Base-by-base conservation (phyloP, 2,797 vertebrate genomes). In the Bovichtus variegatus region DNA sequence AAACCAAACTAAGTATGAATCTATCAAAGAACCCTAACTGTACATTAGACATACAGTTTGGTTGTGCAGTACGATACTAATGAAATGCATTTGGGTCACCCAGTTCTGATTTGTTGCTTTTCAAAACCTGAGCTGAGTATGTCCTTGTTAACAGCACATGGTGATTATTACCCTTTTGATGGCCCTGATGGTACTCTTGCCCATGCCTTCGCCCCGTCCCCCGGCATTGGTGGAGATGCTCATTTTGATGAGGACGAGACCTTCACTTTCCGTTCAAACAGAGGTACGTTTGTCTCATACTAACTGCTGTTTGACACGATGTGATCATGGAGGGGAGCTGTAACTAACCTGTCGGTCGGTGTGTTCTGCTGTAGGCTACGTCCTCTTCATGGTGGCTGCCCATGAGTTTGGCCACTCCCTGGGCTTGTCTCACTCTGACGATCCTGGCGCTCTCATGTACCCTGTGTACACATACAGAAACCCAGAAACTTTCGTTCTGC, bases 221-320 rank as follows among this genome's bases (percentile, higher is more conserved):
- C 2, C 1, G 93, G 91, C 4, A 15, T 94, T 0, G 96, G 97
- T 51, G 97, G 98, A 80, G 97, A 98, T 40, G 93, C 95, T 60
- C 98, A 99, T 83, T 99, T 99, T 71, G 98, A 99, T 27, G 94
- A 97, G 0, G 96, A 95, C 21, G 98, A 99, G 84, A 69, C 0
- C 6, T 98, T 97, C 93, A 96, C 95, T 0, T 93, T 93, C 1
- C 12, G 5, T 1, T 78, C 89, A 21, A n/a, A 0, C 63, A 80
- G 55, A 65, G 96, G 94, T 94, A 15, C 66, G 82, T 76, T 40
- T 34, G 31, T 6, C 9, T 34, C 9, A 34, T 12, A 7, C 9
- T 47, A 15, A 38, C 21, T 43, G 3, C 29, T 53, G 29, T 55
- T 38, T 19, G 0, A 36, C 25, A 2, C 40, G 12, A 16, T 3